A percentile compares a stretch with the other conserved stretches of the same genome.
Evolutionary conservation across 2,797 vertebrate genomes (phyloP).

Genomic region (Denticeps clupeoides): DNA sequence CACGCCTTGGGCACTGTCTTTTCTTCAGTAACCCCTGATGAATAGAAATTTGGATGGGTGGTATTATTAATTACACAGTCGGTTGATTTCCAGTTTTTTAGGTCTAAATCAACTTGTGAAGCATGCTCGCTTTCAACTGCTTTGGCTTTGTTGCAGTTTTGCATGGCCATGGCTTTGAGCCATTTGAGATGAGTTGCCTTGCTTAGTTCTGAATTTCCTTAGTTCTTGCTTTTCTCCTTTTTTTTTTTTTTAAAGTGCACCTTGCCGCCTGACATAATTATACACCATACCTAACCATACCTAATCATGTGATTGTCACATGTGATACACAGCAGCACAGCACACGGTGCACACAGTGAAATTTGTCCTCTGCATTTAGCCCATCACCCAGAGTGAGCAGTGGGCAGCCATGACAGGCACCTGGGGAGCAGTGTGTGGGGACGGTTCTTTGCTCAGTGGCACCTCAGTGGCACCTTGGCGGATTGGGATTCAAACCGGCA

Average conservation of each 20-base stretch:
- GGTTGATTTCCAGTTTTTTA: constrained; percentile 11
- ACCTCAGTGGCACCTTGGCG: too few species aligned
- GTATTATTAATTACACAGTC: constrained; percentile 28
- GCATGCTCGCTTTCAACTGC: background rate
- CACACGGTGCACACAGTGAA: too few species aligned
- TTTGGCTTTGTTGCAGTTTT: constrained; percentile 5
- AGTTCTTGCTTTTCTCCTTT: background rate
- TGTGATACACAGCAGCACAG: too few species aligned
- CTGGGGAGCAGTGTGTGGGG: too few species aligned
- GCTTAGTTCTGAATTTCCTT: background rate
- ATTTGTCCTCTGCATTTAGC: too few species aligned
- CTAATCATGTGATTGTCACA: too few species aligned
- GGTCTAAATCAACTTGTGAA: constrained; percentile 2
- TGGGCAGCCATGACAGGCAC: too few species aligned
- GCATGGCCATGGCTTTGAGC: constrained; percentile 27
- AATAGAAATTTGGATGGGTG: constrained; percentile 29
- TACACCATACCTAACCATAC: background rate
- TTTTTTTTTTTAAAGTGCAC: constrained; percentile 2
- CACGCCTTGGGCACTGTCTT: constrained; percentile 11
- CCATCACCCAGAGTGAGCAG: too few species aligned
- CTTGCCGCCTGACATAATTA: constrained; percentile 33
- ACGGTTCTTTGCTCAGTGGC: too few species aligned
- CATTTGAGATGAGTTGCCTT: constrained; percentile 4
- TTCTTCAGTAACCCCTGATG: constrained; percentile 22
- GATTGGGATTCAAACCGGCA: too few species aligned